A percentile compares a stretch with the other conserved stretches of the same genome.
These are phyloP conservation scores for Macropodus opercularis DNA, from an alignment of 2,797 vertebrate genomes.

Conservation along the genomic window DNA sequence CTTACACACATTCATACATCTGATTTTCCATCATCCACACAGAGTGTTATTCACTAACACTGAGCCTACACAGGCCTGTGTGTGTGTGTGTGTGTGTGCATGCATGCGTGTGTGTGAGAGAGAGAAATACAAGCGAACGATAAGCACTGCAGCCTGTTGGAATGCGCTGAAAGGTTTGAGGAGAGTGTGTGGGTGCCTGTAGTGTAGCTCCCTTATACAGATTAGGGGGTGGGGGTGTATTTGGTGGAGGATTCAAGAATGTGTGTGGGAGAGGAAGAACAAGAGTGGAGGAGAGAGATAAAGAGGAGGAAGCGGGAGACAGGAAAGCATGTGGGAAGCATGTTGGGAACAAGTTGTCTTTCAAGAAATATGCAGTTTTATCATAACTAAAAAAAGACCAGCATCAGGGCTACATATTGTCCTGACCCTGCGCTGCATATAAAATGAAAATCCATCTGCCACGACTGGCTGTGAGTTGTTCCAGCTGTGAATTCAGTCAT, in stretches of 20 bases:
- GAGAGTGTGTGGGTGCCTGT: constrained; percentile 70
- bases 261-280: constrained; percentile 56
- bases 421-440: background rate
- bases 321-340: constrained; percentile 49
- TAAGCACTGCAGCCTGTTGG: constrained; percentile 62
- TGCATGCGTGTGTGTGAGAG: constrained; percentile 12
- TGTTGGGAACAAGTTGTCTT: constrained; percentile 20
- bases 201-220: constrained; percentile 69
- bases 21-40: constrained; percentile 44
- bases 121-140: constrained; percentile 31
- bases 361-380: constrained; percentile 1
- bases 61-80: constrained; percentile 35
- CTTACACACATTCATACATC: constrained; percentile 18
- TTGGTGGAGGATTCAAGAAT: constrained; percentile 53
- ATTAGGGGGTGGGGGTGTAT: constrained; percentile 54
- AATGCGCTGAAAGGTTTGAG: constrained; percentile 66
- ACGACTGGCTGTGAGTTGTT: background rate
- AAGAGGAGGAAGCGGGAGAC: constrained; percentile 38
- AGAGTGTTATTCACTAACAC: constrained; percentile 34
- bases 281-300: constrained; percentile 64
- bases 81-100: constrained; percentile 2
- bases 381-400: background rate
- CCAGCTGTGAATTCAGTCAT: background rate
- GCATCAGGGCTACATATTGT: background rate
- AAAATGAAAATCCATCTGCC: background rate